Percentiles rank a stretch among this genome's conserved stretches.
Conservation (phyloP, 2,113 vertebrate genomes). For the Tapirus terrestris region DNA sequence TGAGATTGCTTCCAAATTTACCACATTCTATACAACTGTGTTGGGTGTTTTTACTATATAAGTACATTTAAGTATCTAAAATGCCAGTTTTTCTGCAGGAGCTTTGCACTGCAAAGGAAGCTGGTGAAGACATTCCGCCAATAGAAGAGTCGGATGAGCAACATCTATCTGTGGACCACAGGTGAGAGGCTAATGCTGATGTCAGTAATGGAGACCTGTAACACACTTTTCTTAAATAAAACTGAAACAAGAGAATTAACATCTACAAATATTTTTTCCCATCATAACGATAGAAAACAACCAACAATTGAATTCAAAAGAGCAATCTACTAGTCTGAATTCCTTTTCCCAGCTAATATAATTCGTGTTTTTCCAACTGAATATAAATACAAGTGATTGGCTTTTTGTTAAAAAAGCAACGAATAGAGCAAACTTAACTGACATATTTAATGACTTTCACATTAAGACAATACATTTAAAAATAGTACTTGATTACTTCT, state of each 20-base stretch:
- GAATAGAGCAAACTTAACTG: slow-evolving; percentile 35
- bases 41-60: background rate
- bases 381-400: background rate
- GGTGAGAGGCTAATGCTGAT: slow-evolving; percentile 85
- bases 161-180: slow-evolving; percentile 90
- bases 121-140: slow-evolving; percentile 89
- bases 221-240: background rate
- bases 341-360: background rate
- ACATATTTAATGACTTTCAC: slow-evolving; percentile 32
- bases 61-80: slow-evolving; percentile 46
- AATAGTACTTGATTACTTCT: background rate
- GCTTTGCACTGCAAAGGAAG: slow-evolving; percentile 88
- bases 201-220: background rate
- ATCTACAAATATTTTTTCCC: background rate
- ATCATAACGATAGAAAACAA: background rate
- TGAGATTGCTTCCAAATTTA: background rate
- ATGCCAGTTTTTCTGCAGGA: slow-evolving; percentile 85
- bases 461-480: slow-evolving; percentile 37
- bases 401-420: background rate
- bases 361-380: slow-evolving; percentile 8
- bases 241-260: slow-evolving; percentile 9
- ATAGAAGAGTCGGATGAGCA: slow-evolving; percentile 93
- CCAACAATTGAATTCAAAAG: background rate
- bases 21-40: background rate
- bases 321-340: background rate